Base-by-base conservation (phyloP, 2,888 invertebrate genomes). In the Lasius fuliginosus region DNA sequence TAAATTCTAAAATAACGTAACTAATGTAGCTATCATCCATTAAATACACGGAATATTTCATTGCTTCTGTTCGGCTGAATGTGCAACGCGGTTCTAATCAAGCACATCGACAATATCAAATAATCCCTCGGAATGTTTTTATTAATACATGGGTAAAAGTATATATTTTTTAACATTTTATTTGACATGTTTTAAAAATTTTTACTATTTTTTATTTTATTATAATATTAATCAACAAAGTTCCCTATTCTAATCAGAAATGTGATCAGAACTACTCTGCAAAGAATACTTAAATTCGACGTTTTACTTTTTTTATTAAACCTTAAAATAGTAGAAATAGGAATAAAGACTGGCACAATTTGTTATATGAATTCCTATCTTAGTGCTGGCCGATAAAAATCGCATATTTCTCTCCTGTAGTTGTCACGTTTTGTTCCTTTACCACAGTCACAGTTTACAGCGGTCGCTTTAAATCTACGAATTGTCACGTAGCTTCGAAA, bases 381-480 rank as follows among this genome's bases (percentile, higher is more conserved):
- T 58, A 82, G 68, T 71, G 77, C 11, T 30, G 30, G 27, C 36
- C 62, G 81, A 88, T 85, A 83, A 88, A 83, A 81, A 33, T 83
- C 64, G 33, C 15, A 12, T 53, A 27, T 2, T 42, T 30, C 11
- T 9, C 18, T 18, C 12, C 30, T 15, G 42, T 42, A 42, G 42
- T 69, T 58, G 58, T 68, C 58, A 46, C 56, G 53, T 83, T 85
- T 88, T 82, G 67, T 88, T 82, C 73, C 18, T 5, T 15, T 12
- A 33, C 27, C 42, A 23, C 23, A 23, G 23, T 18, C 30, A 1
- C 15, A 6, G 33, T 18, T 23, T 23, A 23, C 23, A 23, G 8
- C 30, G 60, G 60, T 49, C 30, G 68, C 40, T 62, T 81, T 86
- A 75, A 86, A 86, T 74, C 77, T 62, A 64, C 81, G 64, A 33